A percentile compares a stretch with the other conserved stretches of the same genome.
phyloP scores from a whole-genome alignment of 2,888 invertebrate species.

The Clivina fossor region DNA sequence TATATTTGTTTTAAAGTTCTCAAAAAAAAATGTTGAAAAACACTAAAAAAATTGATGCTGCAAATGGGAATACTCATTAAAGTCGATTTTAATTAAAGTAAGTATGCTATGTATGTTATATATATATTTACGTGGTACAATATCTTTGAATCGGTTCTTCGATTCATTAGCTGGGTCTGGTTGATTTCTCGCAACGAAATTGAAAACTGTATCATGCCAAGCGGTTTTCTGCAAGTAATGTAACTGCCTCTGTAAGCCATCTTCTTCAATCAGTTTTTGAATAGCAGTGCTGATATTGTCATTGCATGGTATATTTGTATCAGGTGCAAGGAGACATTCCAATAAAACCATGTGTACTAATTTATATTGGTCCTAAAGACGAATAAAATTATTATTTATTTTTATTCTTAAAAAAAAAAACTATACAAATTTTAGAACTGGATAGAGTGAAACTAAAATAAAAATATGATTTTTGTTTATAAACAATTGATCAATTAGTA shows the following conservation, averaged over 20 bases:
- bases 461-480: too few species aligned
- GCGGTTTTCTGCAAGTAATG: constrained; percentile 47
- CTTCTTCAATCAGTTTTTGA: constrained; percentile 43
- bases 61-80: too few species aligned
- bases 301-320: constrained; percentile 50
- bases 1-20: not conserved
- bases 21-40: too few species aligned
- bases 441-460: not conserved
- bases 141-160: constrained; percentile 52
- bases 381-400: constrained; percentile 1
- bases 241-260: constrained; percentile 47
- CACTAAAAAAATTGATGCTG: too few species aligned
- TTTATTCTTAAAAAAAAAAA: not conserved
- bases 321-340: constrained; percentile 50
- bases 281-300: constrained; percentile 45
- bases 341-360: constrained; percentile 53
- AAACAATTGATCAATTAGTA: too few species aligned
- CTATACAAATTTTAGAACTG: too few species aligned
- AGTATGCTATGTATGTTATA: not conserved
- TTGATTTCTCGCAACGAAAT: constrained; percentile 36
- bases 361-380: constrained; percentile 52
- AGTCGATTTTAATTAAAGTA: not conserved
- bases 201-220: constrained; percentile 54
- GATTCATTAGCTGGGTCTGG: constrained; percentile 39
- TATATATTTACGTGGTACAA: constrained; percentile 48